Conservation (phyloP, 1,140 invertebrate genomes). For the Penaeus chinensis region DNA sequence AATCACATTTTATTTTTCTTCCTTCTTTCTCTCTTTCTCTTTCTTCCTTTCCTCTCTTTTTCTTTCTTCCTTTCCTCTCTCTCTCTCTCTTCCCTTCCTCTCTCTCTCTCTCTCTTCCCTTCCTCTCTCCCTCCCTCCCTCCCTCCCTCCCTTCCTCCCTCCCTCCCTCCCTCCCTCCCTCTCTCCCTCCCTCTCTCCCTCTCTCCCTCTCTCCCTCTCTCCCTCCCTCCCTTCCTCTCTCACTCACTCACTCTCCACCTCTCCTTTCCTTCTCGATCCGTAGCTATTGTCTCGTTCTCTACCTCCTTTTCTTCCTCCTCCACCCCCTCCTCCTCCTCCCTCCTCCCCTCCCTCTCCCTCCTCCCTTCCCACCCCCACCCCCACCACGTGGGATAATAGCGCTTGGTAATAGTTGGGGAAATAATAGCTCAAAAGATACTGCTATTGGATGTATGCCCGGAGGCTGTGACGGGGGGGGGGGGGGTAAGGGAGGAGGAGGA, state of each 20-base stretch:
- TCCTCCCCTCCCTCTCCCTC: neutral
- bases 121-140: neutral
- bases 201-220: neutral
- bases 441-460: no score
- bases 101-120: neutral
- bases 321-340: neutral
- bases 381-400: neutral
- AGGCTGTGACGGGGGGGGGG: no score
- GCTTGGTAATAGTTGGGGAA: no score
- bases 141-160: neutral
- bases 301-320: neutral
- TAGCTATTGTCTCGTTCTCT: no score
- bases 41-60: neutral
- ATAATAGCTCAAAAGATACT: no score
- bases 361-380: neutral
- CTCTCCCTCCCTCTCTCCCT: neutral
- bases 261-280: neutral
- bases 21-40: neutral
- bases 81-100: neutral
- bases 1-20: neutral
- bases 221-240: slow-evolving; percentile 6
- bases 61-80: neutral
- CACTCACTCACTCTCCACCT: slow-evolving; percentile 21
- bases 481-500: no score
- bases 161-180: neutral